phyloP scores from a whole-genome alignment of 2,113 vertebrate species.

The Zapornia atra region DNA sequence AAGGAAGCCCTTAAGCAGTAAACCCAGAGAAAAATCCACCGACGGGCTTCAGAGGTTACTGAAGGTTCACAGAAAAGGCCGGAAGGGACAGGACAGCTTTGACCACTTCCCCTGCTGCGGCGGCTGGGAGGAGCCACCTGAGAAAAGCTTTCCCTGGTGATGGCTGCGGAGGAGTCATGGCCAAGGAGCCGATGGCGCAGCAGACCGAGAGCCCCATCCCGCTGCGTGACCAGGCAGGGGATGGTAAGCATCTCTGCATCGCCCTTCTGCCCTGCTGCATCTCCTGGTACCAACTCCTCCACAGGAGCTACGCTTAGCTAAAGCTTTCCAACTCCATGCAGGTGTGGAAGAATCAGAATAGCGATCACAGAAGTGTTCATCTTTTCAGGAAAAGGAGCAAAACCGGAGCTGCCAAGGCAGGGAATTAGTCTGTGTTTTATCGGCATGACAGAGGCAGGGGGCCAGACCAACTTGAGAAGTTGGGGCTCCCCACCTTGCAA shows the following conservation, averaged over 20 bases:
- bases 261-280: not conserved
- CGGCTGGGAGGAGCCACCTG: not conserved
- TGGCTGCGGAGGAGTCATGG: not conserved
- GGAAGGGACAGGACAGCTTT: not conserved
- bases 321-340: not conserved
- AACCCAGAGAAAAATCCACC: slow-evolving; percentile 21
- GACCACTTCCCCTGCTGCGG: not conserved
- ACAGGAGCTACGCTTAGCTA: not conserved
- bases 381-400: not conserved
- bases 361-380: not conserved
- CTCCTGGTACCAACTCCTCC: not conserved
- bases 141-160: slow-evolving; percentile 8
- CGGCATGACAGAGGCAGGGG: not conserved
- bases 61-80: not conserved
- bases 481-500: not conserved
- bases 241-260: accelerated
- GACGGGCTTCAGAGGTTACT: not conserved
- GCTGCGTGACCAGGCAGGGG: not conserved
- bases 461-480: not conserved
- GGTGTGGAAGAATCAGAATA: not conserved
- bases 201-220: not conserved
- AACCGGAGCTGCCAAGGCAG: not conserved
- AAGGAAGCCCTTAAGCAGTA: slow-evolving; percentile 62
- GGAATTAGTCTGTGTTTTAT: not conserved
- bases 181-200: not conserved